These are phyloP conservation scores for Lysandra coridon DNA, from an alignment of 2,888 invertebrate species.

Conservation along the genomic window DNA sequence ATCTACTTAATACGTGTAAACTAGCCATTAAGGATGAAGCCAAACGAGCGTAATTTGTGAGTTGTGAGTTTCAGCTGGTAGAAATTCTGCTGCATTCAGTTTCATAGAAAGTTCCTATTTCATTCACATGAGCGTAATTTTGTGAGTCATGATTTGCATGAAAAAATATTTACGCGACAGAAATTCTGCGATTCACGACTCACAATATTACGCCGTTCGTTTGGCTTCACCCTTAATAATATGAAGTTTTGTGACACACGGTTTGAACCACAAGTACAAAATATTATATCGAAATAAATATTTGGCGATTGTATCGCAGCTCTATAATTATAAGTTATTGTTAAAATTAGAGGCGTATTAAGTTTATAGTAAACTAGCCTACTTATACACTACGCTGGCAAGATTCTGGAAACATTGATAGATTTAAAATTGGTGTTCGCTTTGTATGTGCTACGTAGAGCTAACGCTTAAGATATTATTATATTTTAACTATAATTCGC, in stretches of 20 bases:
- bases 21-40: too few relatives aligned
- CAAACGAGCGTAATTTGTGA: too few relatives aligned
- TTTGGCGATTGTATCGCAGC: background rate
- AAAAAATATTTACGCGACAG: too few relatives aligned
- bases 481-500: background rate
- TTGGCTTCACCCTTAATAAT: background rate
- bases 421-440: background rate
- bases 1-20: too few relatives aligned
- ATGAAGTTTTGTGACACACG: background rate
- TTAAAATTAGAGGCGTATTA: background rate
- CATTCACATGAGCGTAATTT: too few relatives aligned
- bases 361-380: background rate
- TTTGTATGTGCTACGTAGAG: background rate
- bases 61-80: too few relatives aligned
- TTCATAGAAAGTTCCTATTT: too few relatives aligned
- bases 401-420: background rate
- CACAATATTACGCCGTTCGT: too few relatives aligned
- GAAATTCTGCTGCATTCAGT: too few relatives aligned
- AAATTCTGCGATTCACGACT: too few relatives aligned
- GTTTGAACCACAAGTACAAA: background rate
- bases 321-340: background rate
- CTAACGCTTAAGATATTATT: background rate
- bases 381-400: background rate
- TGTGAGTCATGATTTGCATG: too few relatives aligned
- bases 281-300: background rate